phyloP scores from a whole-genome alignment of 2,113 vertebrate species.

The Chionis minor region DNA sequence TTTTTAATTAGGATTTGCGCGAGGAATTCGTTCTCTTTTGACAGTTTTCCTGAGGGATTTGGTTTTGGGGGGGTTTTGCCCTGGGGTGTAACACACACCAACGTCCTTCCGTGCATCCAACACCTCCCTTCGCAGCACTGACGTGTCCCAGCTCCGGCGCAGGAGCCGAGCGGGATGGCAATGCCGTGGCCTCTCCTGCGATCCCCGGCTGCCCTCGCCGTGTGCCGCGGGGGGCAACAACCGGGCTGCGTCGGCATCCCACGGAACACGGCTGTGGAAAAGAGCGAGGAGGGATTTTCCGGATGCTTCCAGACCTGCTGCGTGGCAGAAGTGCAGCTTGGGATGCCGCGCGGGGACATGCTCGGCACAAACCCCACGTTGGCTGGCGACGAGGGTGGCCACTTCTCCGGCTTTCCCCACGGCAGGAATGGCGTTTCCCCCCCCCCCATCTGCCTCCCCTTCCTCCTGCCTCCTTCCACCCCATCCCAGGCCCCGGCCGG shows the following conservation, averaged over 20 bases:
- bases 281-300: neutral
- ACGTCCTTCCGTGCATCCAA: neutral
- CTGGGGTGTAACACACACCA: rapidly evolving
- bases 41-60: no score
- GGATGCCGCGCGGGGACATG: rapidly evolving
- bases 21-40: neutral
- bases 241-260: rapidly evolving
- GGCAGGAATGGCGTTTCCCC: rapidly evolving
- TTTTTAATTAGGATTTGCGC: rapidly evolving
- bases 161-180: neutral
- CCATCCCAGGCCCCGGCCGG: neutral
- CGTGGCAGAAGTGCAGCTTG: neutral
- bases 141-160: rapidly evolving
- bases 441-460: neutral
- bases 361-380: rapidly evolving
- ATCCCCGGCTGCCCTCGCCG: no score
- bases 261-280: neutral
- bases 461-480: neutral
- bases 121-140: rapidly evolving
- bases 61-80: neutral
- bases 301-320: neutral
- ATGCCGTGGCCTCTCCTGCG: neutral
- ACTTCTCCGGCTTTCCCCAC: rapidly evolving
- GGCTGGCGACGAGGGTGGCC: neutral
- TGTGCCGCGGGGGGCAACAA: neutral